Evolutionary conservation across 1,140 invertebrate species (phyloP).

Genomic region (Matsumurasca onukii): DNA sequence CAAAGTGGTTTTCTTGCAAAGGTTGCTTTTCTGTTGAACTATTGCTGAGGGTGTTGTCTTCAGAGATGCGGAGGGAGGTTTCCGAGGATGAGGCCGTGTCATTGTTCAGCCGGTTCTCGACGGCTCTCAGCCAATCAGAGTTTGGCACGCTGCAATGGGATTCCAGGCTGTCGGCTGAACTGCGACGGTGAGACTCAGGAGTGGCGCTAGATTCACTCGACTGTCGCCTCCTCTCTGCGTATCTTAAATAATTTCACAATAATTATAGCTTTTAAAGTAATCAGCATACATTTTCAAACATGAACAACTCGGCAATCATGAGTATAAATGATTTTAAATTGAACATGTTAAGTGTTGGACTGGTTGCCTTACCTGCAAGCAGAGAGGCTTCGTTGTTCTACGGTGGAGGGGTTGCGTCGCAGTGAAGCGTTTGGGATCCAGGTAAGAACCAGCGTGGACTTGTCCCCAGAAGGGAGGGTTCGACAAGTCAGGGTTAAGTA

Average conservation of each 20-base stretch:
- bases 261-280: background rate
- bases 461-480: constrained; percentile 67
- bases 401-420: constrained; percentile 78
- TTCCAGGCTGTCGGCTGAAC: constrained; percentile 3
- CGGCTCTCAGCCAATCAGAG: constrained; percentile 38
- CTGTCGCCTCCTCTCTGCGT: background rate
- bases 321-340: background rate
- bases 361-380: constrained; percentile 8
- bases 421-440: constrained; percentile 93
- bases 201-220: constrained; percentile 9
- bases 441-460: constrained; percentile 77
- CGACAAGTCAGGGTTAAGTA: constrained; percentile 86
- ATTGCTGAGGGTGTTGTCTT: background rate
- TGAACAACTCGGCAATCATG: no score
- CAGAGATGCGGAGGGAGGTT: no score
- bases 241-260: constrained; percentile 4
- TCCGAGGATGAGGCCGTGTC: background rate
- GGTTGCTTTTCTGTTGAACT: background rate
- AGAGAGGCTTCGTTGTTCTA: constrained; percentile 56
- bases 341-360: background rate
- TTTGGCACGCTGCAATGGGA: constrained; percentile 9
- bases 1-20: background rate
- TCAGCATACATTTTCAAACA: no score
- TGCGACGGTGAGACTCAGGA: background rate
- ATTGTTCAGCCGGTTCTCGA: background rate